Conservation (phyloP, 2,113 vertebrate genomes). For the Colius striatus region DNA sequence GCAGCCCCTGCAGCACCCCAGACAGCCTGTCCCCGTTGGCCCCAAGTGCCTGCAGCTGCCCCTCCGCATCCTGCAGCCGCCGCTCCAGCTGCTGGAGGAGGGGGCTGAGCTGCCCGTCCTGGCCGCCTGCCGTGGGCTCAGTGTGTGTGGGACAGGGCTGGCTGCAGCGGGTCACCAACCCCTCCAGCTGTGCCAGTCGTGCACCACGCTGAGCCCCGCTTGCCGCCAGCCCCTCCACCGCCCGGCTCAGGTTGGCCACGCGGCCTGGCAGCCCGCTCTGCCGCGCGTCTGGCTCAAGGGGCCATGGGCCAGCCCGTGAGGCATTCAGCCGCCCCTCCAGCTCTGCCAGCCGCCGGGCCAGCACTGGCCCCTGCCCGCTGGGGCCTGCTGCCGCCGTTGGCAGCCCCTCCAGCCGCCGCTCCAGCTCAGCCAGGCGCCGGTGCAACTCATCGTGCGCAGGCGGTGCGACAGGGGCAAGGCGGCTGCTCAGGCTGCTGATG, state of each 20-base stretch:
- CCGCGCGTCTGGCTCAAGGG: neutral
- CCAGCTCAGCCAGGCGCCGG: conserved; percentile 69
- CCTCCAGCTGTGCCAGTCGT: conserved; percentile 26
- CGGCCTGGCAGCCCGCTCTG: conserved; percentile 29
- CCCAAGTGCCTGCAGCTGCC: neutral
- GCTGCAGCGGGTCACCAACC: conserved; percentile 66
- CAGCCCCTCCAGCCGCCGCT: conserved; percentile 78
- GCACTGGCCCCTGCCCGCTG: conserved; percentile 49
- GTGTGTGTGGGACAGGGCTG: neutral
- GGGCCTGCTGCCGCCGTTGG: conserved; percentile 11
- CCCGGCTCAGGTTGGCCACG: conserved; percentile 73
- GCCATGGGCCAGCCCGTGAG: conserved; percentile 66
- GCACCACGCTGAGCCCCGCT: neutral
- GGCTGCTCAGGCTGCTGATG: conserved; percentile 58
- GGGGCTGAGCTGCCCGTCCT: neutral
- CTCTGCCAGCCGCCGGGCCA: conserved; percentile 78
- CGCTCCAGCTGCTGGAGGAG: neutral
- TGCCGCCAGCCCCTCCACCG: conserved; percentile 73
- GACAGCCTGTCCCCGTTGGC: neutral
- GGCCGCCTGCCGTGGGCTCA: neutral
- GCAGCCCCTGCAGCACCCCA: conserved; percentile 17
- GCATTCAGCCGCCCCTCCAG: conserved; percentile 85
- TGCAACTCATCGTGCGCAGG: conserved; percentile 66
- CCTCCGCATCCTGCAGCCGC: neutral
- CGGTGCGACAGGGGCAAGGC: conserved; percentile 70